A percentile compares a stretch with the other conserved stretches of the same genome.
Conservation (phyloP, 1,140 invertebrate genomes). For the Stegodyphus mimosarum region DNA sequence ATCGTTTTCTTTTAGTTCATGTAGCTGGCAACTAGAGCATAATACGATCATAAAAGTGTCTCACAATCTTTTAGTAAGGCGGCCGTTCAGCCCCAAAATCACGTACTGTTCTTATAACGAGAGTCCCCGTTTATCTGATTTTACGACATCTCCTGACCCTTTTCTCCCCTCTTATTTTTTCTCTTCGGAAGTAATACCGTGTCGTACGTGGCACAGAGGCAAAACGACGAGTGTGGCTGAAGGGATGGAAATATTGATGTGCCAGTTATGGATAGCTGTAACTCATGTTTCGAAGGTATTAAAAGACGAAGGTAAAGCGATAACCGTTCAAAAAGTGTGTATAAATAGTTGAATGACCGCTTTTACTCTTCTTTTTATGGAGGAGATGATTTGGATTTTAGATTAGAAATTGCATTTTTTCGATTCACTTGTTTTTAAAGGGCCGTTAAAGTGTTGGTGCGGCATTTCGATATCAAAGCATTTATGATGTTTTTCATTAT, state of each 20-base stretch:
- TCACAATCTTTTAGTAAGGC: background rate
- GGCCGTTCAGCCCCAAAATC: background rate
- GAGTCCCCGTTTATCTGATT: background rate
- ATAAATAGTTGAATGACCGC: background rate
- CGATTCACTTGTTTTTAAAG: too few relatives aligned
- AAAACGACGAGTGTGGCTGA: background rate
- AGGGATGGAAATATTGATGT: background rate
- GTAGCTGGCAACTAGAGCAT: background rate
- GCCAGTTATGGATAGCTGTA: background rate
- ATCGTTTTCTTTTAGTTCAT: background rate
- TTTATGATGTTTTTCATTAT: too few relatives aligned
- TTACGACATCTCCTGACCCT: background rate
- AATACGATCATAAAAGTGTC: background rate
- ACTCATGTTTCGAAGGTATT: background rate
- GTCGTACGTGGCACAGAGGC: background rate
- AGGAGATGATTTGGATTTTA: too few relatives aligned
- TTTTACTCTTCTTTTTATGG: too few relatives aligned
- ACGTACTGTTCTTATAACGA: background rate
- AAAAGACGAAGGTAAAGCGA: background rate
- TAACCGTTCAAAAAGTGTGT: background rate
- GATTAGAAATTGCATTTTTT: too few relatives aligned
- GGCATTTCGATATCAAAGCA: too few relatives aligned
- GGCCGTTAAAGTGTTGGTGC: too few relatives aligned
- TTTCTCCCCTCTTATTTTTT: background rate
- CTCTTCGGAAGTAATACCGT: background rate